Evolutionary conservation across 2,888 invertebrate genomes (phyloP), one percentile per base, ranked within the genome.

Genomic region (Hartigia nigra): DNA sequence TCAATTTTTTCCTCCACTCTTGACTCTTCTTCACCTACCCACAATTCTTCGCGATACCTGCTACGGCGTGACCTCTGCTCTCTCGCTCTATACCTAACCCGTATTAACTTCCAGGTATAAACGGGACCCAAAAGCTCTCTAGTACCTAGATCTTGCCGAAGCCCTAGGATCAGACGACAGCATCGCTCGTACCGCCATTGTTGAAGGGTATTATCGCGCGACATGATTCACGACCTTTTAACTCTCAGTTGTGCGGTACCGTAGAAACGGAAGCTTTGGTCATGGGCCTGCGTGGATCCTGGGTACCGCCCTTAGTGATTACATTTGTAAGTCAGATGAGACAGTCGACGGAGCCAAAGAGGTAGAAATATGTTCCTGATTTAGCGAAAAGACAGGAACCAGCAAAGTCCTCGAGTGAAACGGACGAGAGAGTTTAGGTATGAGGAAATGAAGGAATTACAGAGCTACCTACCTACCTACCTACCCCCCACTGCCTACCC

Each of bases 321-420:
- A 87, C 89, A 89, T 89, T 89, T 88, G 89, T 89, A 89, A 89
- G 89, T 89, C 88, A 89, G 89, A 89, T 86, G 87, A 89, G 85
- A 83, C 76, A 81, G 85, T 83, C 84, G 85, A 85, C 86, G 85
- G 72, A 23, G 5, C 77, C 70, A 35, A 31, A 35, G 76, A 12
- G 32, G 74, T 70, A 79, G 79, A 79, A 79, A 79, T 77, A 79
- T 77, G 79, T 74, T 76, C 76, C 77, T 77, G 79, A 79, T 79
- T 77, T 79, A 77, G 76, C 76, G 55, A 55, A 35, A 75, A 35
- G 36, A 75, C 75, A 35, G 34, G 36, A 34, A 35, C 75, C 69
- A 75, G 70, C 76, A 69, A 70, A 39, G 36, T 32, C 69, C 72
- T 37, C 74, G 76, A 70, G 39, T 78, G 55, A n/a, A 74, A 69